Evolutionary conservation across 2,888 invertebrate species (phyloP).

Genomic region (Tiliacea aurago): DNA sequence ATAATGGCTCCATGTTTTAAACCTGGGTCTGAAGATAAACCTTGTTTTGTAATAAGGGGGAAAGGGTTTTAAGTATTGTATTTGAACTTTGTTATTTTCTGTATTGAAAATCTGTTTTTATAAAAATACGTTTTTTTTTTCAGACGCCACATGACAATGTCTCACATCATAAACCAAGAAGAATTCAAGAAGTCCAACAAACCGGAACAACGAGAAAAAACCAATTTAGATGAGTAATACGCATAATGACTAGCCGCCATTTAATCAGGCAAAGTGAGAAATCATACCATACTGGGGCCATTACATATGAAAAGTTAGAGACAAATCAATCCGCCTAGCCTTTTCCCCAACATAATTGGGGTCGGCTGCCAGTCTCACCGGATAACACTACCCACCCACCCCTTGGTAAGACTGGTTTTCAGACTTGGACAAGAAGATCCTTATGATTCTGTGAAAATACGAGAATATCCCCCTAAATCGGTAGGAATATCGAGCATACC

Average conservation of each 20-base stretch:
- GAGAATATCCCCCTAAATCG: too few relatives aligned
- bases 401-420: background rate
- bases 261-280: slow-evolving; percentile 33
- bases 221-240: slow-evolving; percentile 60
- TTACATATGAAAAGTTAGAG: background rate
- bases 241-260: slow-evolving; percentile 55
- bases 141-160: slow-evolving; percentile 84
- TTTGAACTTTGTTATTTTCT: too few relatives aligned
- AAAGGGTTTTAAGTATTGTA: too few relatives aligned
- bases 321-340: background rate
- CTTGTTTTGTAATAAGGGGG: too few relatives aligned
- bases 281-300: slow-evolving; percentile 5
- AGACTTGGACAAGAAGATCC: too few relatives aligned
- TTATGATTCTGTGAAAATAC: too few relatives aligned
- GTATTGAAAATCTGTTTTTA: too few relatives aligned
- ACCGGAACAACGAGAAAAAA: slow-evolving; percentile 64
- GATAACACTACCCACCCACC: too few relatives aligned
- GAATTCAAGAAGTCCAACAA: slow-evolving; percentile 60
- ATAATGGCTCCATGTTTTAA: too few relatives aligned
- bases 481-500: too few relatives aligned
- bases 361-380: background rate
- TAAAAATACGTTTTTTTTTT: slow-evolving; percentile 53
- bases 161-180: slow-evolving; percentile 71
- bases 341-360: background rate
- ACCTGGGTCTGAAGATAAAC: too few relatives aligned